Conservation (phyloP, 2,888 invertebrate genomes). For the Panorpa germanica region DNA sequence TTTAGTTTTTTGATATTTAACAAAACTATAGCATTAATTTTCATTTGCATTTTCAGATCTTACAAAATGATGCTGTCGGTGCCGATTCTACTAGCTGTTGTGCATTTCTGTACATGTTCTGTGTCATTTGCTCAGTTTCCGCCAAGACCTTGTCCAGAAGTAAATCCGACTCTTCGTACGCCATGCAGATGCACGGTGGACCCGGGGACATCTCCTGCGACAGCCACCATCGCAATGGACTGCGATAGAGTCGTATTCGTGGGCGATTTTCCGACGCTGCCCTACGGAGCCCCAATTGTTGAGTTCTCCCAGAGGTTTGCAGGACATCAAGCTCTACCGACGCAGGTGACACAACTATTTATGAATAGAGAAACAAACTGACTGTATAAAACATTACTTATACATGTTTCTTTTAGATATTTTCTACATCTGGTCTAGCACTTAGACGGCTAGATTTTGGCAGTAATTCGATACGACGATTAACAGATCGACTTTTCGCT, state of each 20-base stretch:
- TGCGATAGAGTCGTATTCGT: slow-evolving; percentile 70
- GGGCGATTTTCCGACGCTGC: slow-evolving; percentile 55
- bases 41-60: no score
- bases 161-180: slow-evolving; percentile 54
- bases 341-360: no score
- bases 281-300: slow-evolving; percentile 62
- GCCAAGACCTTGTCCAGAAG: slow-evolving; percentile 59
- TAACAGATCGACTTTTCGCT: slow-evolving; percentile 56
- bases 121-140: no score
- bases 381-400: slow-evolving; percentile 2
- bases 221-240: slow-evolving; percentile 46
- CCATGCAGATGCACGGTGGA: slow-evolving; percentile 44
- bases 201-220: slow-evolving; percentile 28
- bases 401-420: slow-evolving; percentile 27
- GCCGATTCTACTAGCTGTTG: no score
- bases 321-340: slow-evolving; percentile 65
- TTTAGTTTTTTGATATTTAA: no score
- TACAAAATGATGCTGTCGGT: no score
- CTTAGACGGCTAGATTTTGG: slow-evolving; percentile 65
- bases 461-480: slow-evolving; percentile 55
- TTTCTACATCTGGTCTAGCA: slow-evolving; percentile 51
- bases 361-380: no score
- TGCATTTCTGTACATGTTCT: no score
- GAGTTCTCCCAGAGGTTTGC: slow-evolving; percentile 61
- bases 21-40: no score